Conservation (phyloP, 2,113 vertebrate genomes). For the Lamprotornis superbus region DNA sequence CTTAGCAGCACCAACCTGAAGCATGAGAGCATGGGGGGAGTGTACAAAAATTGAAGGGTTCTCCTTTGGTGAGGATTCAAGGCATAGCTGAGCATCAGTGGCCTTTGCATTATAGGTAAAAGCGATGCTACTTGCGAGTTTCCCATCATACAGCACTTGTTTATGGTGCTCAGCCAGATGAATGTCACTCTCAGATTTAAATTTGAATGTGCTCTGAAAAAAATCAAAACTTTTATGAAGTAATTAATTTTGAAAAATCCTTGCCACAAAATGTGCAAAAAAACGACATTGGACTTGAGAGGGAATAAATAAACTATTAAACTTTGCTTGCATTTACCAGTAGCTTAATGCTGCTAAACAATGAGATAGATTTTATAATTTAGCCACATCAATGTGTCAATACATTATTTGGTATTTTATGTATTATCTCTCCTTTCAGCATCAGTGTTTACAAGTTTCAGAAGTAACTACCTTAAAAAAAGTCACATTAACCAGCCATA, state of each 20-base stretch:
- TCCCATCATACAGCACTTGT: conserved; percentile 96
- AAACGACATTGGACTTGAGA: not conserved
- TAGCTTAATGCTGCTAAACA: not conserved
- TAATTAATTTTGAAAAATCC: not conserved
- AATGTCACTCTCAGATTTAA: conserved; percentile 98
- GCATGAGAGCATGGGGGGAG: conserved; percentile 97
- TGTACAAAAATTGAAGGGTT: conserved; percentile 98
- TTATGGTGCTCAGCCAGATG: conserved; percentile 99
- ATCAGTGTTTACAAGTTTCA: not conserved
- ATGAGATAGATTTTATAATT: not conserved
- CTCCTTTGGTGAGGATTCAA: conserved; percentile 98
- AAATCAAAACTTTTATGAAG: not conserved
- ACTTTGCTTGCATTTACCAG: not conserved
- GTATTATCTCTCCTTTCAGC: not conserved
- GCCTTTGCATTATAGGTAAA: conserved; percentile 99
- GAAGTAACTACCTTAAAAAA: not conserved
- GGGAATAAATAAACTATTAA: not conserved
- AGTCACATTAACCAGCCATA: not conserved
- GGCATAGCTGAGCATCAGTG: conserved; percentile 95
- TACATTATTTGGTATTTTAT: not conserved
- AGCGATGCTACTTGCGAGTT: conserved; percentile 94
- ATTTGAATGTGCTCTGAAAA: conserved; percentile 97
- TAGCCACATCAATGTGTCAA: not conserved
- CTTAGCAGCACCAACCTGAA: conserved; percentile 83
- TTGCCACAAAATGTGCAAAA: not conserved